Percentiles rank a stretch among this genome's conserved stretches.
phyloP scores from a whole-genome alignment of 2,888 invertebrate genomes.

The Tetheella fluctuosa region DNA sequence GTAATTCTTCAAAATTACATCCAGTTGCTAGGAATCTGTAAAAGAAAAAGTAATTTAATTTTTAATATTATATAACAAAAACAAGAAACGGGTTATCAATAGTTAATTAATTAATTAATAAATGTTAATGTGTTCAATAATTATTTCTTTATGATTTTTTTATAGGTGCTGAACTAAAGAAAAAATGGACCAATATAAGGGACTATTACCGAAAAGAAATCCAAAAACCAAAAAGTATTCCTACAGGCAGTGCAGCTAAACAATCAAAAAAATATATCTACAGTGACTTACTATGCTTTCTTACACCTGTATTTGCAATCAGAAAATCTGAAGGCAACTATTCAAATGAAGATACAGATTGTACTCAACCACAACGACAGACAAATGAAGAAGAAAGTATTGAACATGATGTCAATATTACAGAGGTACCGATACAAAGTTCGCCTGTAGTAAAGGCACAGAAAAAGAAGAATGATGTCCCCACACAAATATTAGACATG shows the following conservation, averaged over 20 bases:
- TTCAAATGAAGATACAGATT: background rate
- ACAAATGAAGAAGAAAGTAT: too few relatives aligned
- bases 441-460: too few relatives aligned
- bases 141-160: too few relatives aligned
- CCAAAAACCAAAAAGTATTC: constrained; percentile 22
- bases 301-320: constrained; percentile 22
- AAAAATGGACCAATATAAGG: constrained; percentile 24
- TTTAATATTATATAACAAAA: too few relatives aligned
- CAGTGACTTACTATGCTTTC: constrained; percentile 21
- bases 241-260: constrained; percentile 24
- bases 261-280: constrained; percentile 26
- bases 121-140: too few relatives aligned
- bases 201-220: constrained; percentile 21
- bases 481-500: too few relatives aligned
- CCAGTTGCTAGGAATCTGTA: constrained; percentile 31
- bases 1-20: constrained; percentile 27
- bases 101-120: too few relatives aligned
- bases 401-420: too few relatives aligned
- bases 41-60: constrained; percentile 19
- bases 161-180: constrained; percentile 24
- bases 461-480: too few relatives aligned
- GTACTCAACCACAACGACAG: too few relatives aligned
- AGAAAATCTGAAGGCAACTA: constrained; percentile 15
- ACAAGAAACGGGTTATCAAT: too few relatives aligned
- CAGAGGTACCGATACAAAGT: too few relatives aligned